Evolutionary conservation across 2,113 vertebrate species (phyloP).

Genomic region (Plecturocebus donacophilus): DNA sequence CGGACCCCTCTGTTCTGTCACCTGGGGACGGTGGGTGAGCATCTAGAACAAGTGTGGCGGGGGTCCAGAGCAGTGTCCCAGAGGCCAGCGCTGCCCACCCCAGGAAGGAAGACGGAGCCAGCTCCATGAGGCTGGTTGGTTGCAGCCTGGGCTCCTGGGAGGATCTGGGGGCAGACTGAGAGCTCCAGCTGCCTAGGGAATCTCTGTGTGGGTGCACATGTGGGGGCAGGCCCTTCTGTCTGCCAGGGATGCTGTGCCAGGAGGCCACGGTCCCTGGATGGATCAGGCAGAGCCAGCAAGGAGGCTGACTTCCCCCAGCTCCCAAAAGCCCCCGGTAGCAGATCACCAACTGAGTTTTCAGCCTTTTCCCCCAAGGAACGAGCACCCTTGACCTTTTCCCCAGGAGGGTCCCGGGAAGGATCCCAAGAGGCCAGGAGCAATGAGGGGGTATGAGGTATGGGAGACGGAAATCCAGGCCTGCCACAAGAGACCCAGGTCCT

Average conservation of each 20-base stretch:
- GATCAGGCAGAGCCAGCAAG: background rate
- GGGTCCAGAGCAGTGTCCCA: background rate
- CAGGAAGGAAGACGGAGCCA: background rate
- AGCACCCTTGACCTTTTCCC: background rate
- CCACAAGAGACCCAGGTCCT: background rate
- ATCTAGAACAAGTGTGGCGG: background rate
- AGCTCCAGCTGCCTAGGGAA: background rate
- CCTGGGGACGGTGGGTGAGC: background rate
- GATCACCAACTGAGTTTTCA: background rate
- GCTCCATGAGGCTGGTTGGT: background rate
- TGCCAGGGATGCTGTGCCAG: background rate
- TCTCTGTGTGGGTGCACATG: background rate
- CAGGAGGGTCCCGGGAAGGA: background rate
- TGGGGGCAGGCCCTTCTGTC: background rate
- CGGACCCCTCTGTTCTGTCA: background rate
- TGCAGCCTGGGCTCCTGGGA: background rate
- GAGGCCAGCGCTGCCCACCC: background rate
- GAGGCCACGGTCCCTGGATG: background rate
- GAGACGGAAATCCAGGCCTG: background rate
- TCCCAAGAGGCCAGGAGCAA: background rate
- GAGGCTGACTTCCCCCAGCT: background rate
- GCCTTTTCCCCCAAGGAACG: too few relatives aligned
- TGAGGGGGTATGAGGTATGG: background rate
- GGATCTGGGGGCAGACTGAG: background rate
- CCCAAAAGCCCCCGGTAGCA: background rate